phyloP scores from a whole-genome alignment of 2,888 invertebrate genomes.

The Punctoribates punctum region DNA sequence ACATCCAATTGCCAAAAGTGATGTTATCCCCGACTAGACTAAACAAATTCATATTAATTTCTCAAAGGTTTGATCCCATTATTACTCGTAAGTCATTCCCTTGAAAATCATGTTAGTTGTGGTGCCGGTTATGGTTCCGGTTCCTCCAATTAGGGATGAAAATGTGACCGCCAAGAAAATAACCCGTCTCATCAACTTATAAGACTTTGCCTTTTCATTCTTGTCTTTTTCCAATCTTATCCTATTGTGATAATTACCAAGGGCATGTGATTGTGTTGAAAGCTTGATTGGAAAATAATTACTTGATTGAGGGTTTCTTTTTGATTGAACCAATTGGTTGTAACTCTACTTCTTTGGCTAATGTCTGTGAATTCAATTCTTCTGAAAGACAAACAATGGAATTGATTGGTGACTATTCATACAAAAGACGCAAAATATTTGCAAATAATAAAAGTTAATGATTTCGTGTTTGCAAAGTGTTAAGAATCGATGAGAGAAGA shows the following conservation, averaged over 20 bases:
- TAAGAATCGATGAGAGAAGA: no score
- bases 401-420: no score
- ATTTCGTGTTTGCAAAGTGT: no score
- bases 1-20: conserved; percentile 80
- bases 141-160: conserved; percentile 52
- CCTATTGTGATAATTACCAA: neutral
- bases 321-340: no score
- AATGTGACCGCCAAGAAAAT: conserved; percentile 46
- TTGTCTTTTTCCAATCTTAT: neutral
- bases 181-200: neutral
- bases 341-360: no score
- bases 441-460: no score
- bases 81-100: conserved; percentile 62
- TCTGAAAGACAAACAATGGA: no score
- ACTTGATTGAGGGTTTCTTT: neutral
- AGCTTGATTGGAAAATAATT: neutral
- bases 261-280: no score
- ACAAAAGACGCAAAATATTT: no score
- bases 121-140: conserved; percentile 55
- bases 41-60: neutral
- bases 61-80: conserved; percentile 46
- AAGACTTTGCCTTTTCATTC: neutral
- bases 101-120: conserved; percentile 55
- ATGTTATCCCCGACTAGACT: conserved; percentile 57
- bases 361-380: no score